A percentile compares a stretch with the other conserved stretches of the same genome.
Evolutionary conservation across 1,140 invertebrate species (phyloP).

Genomic region (Panulirus ornatus): DNA sequence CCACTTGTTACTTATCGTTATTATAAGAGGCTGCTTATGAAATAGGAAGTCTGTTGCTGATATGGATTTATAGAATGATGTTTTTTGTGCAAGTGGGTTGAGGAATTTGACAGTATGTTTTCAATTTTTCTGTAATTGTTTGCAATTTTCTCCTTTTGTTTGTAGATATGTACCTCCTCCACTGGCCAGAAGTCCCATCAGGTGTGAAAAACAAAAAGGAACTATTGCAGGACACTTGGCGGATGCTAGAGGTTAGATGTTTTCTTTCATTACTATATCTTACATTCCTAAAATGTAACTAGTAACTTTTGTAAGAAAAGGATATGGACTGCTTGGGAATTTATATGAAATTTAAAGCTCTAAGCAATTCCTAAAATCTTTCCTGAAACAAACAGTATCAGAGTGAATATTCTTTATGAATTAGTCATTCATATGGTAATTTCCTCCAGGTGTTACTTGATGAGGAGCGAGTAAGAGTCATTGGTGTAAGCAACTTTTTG

Average conservation of each 20-base stretch:
- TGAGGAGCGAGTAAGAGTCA: constrained; percentile 77
- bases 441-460: constrained; percentile 76
- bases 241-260: constrained; percentile 76
- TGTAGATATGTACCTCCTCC: constrained; percentile 77
- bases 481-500: constrained; percentile 79
- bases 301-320: no score
- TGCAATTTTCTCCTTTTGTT: constrained; percentile 12
- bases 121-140: no score
- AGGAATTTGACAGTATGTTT: no score
- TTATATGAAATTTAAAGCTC: no score
- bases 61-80: no score
- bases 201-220: constrained; percentile 75
- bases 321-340: no score
- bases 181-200: constrained; percentile 78
- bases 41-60: no score
- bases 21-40: no score
- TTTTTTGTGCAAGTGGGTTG: no score
- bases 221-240: constrained; percentile 78
- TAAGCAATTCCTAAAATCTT: neutral
- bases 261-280: neutral
- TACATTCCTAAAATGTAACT: neutral
- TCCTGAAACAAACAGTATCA: neutral
- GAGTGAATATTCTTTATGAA: no score
- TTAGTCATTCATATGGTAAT: no score
- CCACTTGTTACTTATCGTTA: no score